phyloP scores from a whole-genome alignment of 2,888 invertebrate species.

The Drosophila mimetica region DNA sequence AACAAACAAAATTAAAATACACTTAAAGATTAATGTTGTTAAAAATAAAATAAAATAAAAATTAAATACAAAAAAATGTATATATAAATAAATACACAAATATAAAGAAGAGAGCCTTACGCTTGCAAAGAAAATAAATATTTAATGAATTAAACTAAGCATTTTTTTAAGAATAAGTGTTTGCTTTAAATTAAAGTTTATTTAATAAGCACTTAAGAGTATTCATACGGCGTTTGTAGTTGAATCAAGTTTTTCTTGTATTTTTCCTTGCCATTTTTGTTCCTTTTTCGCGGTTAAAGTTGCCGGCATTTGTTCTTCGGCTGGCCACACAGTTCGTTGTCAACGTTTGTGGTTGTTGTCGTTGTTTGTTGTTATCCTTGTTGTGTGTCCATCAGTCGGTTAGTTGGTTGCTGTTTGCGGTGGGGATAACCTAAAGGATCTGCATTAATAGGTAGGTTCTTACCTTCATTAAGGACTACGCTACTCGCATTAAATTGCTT shows the following conservation, averaged over 20 bases:
- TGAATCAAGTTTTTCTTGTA: neutral
- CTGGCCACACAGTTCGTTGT: conserved; percentile 48
- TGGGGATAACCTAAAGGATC: conserved; percentile 56
- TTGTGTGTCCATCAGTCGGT: conserved; percentile 62
- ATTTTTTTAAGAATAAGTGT: no score
- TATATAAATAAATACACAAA: no score
- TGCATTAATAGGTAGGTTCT: conserved; percentile 39
- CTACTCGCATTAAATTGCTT: neutral
- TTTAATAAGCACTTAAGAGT: neutral
- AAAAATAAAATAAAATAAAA: no score
- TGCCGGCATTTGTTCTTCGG: conserved; percentile 67
- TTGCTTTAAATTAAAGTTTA: no score
- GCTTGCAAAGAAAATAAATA: no score
- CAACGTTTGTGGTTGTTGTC: conserved; percentile 39
- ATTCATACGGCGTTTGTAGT: neutral
- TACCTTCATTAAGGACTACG: conserved; percentile 2
- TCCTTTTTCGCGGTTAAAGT: conserved; percentile 68
- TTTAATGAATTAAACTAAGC: no score
- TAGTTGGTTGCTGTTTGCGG: conserved; percentile 63
- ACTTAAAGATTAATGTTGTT: no score
- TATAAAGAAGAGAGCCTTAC: no score
- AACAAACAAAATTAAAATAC: no score
- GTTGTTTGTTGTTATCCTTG: conserved; percentile 35
- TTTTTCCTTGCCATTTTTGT: conserved; percentile 13
- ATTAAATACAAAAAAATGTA: no score